Base-by-base conservation (phyloP, 2,888 invertebrate species). In the Lissocephala sabroskyi region DNA sequence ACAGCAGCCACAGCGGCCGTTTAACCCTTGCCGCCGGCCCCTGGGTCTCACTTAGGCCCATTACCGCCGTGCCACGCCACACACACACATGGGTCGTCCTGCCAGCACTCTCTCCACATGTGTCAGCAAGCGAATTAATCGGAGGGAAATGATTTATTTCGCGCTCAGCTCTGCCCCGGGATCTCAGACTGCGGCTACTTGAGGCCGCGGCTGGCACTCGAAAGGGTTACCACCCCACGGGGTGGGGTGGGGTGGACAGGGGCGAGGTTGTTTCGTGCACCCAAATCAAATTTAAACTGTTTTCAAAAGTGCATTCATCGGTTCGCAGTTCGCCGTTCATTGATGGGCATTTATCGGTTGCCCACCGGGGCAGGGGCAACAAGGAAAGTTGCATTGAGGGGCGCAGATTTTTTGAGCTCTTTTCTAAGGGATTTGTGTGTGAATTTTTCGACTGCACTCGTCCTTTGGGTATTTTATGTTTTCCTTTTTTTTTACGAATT, bases 111-210 rank as follows among this genome's bases (percentile, higher is more conserved):
- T 56, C 60, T 60, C 59, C 79, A 81, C 83, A 84, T 83, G 84
- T 83, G 84, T 83, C 84, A 81, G 81, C 82, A 83, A 83, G 81
- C 76, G 82, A 83, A 84, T 84, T 83, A 84, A 84, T 84, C 83
- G 83, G 80, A 83, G 81, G 83, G 83, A 84, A 84, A 83, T 84
- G 84, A 84, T 84, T 84, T 84, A 84, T 83, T 82, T 79, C 77
- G 65, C 76, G 66, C 73, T 70, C 54, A 64, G 67, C 59, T 63
- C 42, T 30, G 45, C 19, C n/a, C n/a, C n/a, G n/a, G n/a, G n/a
- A n/a, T n/a, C n/a, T n/a, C n/a, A n/a, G n/a, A n/a, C 14, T 16
- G 40, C 10, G 19, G 59, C 59, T 50, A 67, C 58, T 63, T 63
- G 59, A 57, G 63, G 73, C 77, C 64, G 73, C 70, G 65, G 9